Conservation (phyloP, 2,888 invertebrate genomes). For the Thyatira batis region DNA sequence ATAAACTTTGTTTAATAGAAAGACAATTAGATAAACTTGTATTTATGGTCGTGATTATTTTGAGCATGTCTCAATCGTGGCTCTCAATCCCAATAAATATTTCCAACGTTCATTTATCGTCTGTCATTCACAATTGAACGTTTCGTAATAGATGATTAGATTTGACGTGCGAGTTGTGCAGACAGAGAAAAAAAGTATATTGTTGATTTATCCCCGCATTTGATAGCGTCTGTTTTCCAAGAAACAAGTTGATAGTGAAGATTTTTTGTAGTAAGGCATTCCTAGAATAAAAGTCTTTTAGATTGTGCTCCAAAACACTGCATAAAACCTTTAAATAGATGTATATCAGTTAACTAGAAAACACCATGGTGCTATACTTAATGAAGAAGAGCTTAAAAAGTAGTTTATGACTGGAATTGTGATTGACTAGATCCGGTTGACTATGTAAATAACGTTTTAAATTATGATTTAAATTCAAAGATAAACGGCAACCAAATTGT, state of each 20-base stretch:
- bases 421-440: not conserved
- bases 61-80: not conserved
- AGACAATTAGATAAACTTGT: not conserved
- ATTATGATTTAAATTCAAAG: not conserved
- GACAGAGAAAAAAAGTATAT: not conserved
- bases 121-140: slow-evolving; percentile 35
- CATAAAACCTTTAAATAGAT: too few relatives aligned
- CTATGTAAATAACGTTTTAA: not conserved
- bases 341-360: too few relatives aligned
- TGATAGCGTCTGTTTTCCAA: not conserved
- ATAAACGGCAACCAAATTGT: not conserved
- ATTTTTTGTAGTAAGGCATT: not conserved
- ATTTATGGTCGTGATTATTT: not conserved
- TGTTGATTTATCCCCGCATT: not conserved
- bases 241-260: not conserved
- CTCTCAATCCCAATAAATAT: not conserved
- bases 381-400: too few relatives aligned
- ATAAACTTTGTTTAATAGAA: not conserved
- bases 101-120: slow-evolving; percentile 26
- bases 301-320: too few relatives aligned
- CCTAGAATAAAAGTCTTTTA: too few relatives aligned
- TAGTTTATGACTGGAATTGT: not conserved
- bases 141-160: slow-evolving; percentile 14
- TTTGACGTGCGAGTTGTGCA: slow-evolving; percentile 1
- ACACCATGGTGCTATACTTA: too few relatives aligned